These are phyloP conservation scores for Aegotheles bennettii DNA, from an alignment of 2,113 vertebrate species.

Conservation along the genomic window DNA sequence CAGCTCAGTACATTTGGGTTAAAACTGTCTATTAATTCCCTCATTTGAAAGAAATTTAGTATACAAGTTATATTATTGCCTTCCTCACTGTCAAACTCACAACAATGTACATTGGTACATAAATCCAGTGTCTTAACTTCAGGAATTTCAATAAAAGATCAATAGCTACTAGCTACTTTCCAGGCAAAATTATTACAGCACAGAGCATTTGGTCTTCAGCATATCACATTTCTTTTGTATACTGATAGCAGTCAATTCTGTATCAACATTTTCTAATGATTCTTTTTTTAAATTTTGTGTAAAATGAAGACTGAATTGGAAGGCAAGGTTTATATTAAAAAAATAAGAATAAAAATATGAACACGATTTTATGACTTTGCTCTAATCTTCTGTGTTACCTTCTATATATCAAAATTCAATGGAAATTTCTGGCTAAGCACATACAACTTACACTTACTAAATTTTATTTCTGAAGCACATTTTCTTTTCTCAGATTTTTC, in stretches of 20 bases:
- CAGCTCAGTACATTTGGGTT: background rate
- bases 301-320: background rate
- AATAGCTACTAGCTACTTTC: background rate
- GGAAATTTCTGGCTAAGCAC: background rate
- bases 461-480: background rate
- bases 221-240: background rate
- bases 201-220: slow-evolving; percentile 8
- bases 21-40: background rate
- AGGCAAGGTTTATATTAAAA: background rate
- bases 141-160: background rate
- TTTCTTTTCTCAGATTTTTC: background rate
- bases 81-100: background rate
- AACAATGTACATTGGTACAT: background rate
- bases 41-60: background rate
- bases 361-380: background rate
- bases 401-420: background rate
- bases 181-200: background rate
- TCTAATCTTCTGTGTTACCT: background rate
- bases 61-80: background rate
- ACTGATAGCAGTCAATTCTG: background rate
- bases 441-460: background rate
- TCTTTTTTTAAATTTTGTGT: background rate
- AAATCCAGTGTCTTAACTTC: background rate
- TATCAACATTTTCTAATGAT: background rate
- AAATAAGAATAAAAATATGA: background rate